Conservation (phyloP, 1,140 invertebrate genomes). For the Drosophila ananassae region DNA sequence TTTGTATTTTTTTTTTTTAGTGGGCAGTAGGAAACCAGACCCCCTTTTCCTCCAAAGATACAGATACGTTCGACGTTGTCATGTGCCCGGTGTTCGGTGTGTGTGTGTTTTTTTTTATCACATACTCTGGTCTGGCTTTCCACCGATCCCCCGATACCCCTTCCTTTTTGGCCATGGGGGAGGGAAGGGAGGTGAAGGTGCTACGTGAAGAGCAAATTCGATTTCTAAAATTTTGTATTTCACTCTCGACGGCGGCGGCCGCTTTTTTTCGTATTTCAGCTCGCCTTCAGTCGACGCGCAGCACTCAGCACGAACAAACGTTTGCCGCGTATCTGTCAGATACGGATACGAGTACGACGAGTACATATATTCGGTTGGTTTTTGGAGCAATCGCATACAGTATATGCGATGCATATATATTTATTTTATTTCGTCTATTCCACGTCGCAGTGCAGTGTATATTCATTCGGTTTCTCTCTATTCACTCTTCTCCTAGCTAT, state of each 20-base stretch:
- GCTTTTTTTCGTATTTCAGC: conserved; percentile 21
- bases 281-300: conserved; percentile 76
- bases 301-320: conserved; percentile 81
- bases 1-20: conserved; percentile 4
- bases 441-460: conserved; percentile 36
- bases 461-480: conserved; percentile 7
- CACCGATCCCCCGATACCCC: conserved; percentile 4
- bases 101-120: conserved; percentile 62
- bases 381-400: conserved; percentile 45
- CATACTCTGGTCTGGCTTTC: conserved; percentile 54
- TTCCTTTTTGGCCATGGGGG: conserved; percentile 10
- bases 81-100: conserved; percentile 46
- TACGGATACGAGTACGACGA: conserved; percentile 66
- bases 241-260: conserved; percentile 50
- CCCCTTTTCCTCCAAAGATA: conserved; percentile 39
- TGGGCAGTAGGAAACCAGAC: conserved; percentile 25
- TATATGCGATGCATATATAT: conserved; percentile 25
- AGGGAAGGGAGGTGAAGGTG: no score
- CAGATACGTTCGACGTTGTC: conserved; percentile 61
- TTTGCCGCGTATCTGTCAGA: conserved; percentile 70
- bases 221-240: conserved; percentile 68
- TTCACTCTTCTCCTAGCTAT: background rate
- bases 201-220: conserved; percentile 57
- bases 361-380: conserved; percentile 72
- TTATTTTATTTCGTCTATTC: conserved; percentile 8